A percentile compares a stretch with the other conserved stretches of the same genome.
Conservation (phyloP, 2,797 vertebrate genomes). For the Cuculus canorus region DNA sequence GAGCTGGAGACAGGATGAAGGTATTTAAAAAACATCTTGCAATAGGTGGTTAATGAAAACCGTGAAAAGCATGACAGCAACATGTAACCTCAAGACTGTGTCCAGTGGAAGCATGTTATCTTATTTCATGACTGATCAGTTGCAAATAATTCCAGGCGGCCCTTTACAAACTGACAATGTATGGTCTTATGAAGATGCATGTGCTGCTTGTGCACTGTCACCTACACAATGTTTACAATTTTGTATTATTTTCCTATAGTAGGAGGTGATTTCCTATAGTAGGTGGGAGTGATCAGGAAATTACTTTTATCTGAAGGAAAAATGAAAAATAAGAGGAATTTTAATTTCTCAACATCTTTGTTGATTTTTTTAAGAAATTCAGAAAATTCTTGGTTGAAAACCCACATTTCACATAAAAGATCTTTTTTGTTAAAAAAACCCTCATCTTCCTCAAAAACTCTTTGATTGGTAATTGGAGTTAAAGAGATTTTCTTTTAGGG, state of each 20-base stretch:
- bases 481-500: not conserved
- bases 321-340: not conserved
- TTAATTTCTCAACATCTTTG: not conserved
- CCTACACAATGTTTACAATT: not conserved
- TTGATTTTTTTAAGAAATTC: not conserved
- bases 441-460: not conserved
- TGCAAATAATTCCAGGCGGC: conserved; percentile 4
- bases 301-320: not conserved
- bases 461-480: not conserved
- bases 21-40: conserved; percentile 63
- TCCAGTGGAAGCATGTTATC: conserved; percentile 37
- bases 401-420: not conserved
- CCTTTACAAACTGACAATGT: not conserved
- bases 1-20: conserved; percentile 52
- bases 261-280: not conserved
- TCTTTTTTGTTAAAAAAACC: not conserved
- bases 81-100: conserved; percentile 57
- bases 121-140: conserved; percentile 32
- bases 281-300: not conserved
- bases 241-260: not conserved
- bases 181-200: not conserved
- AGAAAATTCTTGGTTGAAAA: not conserved
- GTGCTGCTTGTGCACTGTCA: not conserved
- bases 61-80: conserved; percentile 12
- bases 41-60: conserved; percentile 68